Percentiles rank a stretch among this genome's conserved stretches.
These are phyloP conservation scores for Mormyrus proboscirostris DNA, from an alignment of 2,797 vertebrate genomes.

Conservation along the genomic window DNA sequence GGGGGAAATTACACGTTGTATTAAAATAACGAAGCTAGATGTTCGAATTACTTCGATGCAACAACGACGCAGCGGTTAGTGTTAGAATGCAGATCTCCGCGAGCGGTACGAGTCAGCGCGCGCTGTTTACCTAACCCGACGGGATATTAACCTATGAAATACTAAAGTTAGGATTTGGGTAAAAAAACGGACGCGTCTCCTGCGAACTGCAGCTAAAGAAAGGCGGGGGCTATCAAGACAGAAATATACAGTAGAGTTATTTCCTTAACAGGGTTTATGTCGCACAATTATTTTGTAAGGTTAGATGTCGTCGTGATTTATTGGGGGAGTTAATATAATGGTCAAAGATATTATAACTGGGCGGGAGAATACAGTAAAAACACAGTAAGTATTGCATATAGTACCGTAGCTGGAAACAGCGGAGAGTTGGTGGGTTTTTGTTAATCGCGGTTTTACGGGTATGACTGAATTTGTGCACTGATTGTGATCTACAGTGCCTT, in stretches of 20 bases:
- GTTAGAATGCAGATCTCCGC: not conserved
- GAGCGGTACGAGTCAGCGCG: not conserved
- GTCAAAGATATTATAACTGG: not conserved
- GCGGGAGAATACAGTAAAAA: not conserved
- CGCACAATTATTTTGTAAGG: not conserved
- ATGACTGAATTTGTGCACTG: not conserved
- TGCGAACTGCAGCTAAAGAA: not conserved
- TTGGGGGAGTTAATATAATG: not conserved
- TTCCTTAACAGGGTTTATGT: not conserved
- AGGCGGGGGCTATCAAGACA: not conserved
- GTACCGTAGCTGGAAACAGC: not conserved
- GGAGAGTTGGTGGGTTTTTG: not conserved
- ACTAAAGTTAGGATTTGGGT: constrained; percentile 17
- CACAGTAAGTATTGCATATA: constrained; percentile 7
- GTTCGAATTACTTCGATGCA: constrained; percentile 55
- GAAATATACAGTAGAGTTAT: not conserved
- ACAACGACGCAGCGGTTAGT: constrained; percentile 39
- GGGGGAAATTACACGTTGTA: constrained; percentile 64
- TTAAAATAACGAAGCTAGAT: constrained; percentile 58
- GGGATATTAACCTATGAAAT: constrained; percentile 15
- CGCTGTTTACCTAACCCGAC: not conserved
- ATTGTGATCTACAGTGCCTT: not conserved
- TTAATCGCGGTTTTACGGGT: not conserved
- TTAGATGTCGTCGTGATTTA: constrained; percentile 10
- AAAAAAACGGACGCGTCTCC: not conserved